phyloP scores from a whole-genome alignment of 1,140 invertebrate genomes.

The Homarus americanus region DNA sequence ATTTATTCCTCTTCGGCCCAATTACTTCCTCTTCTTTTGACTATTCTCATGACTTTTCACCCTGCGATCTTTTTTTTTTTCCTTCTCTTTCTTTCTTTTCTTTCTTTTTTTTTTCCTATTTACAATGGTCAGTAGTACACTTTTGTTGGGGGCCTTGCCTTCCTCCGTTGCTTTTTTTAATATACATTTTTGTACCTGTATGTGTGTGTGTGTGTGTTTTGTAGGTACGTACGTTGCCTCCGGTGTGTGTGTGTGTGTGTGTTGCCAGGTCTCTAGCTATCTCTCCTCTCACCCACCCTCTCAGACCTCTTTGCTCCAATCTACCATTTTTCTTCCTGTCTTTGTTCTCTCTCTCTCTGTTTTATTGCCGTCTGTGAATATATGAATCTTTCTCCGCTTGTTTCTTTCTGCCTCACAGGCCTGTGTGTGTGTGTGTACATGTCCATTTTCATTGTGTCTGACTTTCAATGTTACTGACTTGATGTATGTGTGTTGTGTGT shows the following conservation, averaged over 20 bases:
- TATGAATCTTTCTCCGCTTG: neutral
- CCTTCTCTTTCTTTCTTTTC: no score
- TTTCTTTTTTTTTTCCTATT: no score
- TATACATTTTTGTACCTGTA: no score
- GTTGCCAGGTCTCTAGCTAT: no score
- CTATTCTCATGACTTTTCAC: constrained; percentile 28
- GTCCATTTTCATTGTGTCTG: neutral
- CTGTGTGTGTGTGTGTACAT: neutral
- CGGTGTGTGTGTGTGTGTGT: no score
- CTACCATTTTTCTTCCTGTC: neutral
- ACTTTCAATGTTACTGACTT: neutral
- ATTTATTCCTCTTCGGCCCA: constrained; percentile 26
- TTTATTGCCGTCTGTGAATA: neutral
- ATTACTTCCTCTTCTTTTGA: constrained; percentile 18
- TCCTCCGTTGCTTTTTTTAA: no score
- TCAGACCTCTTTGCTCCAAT: neutral
- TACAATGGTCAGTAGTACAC: no score
- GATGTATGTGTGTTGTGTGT: neutral
- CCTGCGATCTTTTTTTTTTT: constrained; percentile 1
- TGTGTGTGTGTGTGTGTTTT: no score
- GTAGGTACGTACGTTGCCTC: no score
- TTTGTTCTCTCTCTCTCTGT: neutral
- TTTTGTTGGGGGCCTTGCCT: no score
- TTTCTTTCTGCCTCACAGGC: neutral
- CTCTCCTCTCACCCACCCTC: neutral